Evolutionary conservation across 2,888 invertebrate genomes (phyloP), one percentile per base, ranked within the genome.

Genomic region (Ecliptopera silaceata): DNA sequence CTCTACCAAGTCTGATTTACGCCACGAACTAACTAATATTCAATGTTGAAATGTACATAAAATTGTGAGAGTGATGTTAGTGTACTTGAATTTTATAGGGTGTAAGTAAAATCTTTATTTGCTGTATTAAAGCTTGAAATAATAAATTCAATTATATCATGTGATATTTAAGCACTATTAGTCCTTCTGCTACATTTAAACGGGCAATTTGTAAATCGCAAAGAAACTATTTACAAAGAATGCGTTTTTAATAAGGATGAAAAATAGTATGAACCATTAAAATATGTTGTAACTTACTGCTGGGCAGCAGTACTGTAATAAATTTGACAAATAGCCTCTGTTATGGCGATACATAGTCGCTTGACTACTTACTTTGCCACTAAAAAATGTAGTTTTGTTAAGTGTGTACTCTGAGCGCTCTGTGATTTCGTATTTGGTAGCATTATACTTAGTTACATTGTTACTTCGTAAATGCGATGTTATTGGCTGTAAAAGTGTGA

Each of bases 271-370:
- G 63, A 65, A 62, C 71, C 72, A 72, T 72, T 77, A 77, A 74
- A 64, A 75, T 70, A 70, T 56, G 61, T 65, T 69, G 69, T 75
- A 69, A 74, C 64, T 74, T 70, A 72, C 65, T 60, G 66, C 66
- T 63, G 68, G 69, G 71, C 70, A 51, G 67, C 68, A 63, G 68
- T 67, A 69, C 61, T 55, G 70, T 67, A 77, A 78, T 78, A 78
- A 77, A 76, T 72, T 68, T 75, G 72, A 78, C 76, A 78, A 77
- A 78, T 76, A 60, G 72, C 71, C 68, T 63, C 69, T 75, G 72
- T 74, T 76, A 77, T 78, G 71, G 77, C 75, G 69, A 77, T 59
- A 59, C 58, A 64, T 72, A 74, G 74, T 72, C 71, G 71, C 65
- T 71, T 72, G 70, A 66, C 64, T 67, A 77, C 70, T 74, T 73